Evolutionary conservation across 1,140 invertebrate species (phyloP).

Genomic region (Schlechtendalia chinensis): DNA sequence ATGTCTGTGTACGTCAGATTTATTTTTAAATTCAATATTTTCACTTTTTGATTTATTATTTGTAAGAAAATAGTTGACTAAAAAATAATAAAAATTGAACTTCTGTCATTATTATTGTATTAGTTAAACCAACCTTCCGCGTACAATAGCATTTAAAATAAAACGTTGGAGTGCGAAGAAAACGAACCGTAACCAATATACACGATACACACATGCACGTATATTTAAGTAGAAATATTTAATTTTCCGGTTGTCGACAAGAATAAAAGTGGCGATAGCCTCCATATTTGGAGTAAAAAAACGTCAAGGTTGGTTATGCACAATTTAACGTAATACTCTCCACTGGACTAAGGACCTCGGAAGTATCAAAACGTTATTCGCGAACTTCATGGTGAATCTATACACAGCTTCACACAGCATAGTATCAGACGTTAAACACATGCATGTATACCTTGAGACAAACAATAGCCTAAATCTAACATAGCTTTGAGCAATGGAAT

Average conservation of each 20-base stretch:
- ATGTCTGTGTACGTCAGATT: too few relatives aligned
- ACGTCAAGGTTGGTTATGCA: slow-evolving; percentile 10
- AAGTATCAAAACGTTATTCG: slow-evolving; percentile 5
- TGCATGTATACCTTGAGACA: slow-evolving; percentile 19
- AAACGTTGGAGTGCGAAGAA: slow-evolving; percentile 8
- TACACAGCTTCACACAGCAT: neutral
- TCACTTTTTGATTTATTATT: too few relatives aligned
- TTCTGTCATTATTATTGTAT: too few relatives aligned
- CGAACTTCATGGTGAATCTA: slow-evolving; percentile 21
- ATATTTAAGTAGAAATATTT: neutral
- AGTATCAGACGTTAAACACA: neutral
- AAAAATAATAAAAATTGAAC: too few relatives aligned
- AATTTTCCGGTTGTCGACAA: slow-evolving; percentile 9
- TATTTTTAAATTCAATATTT: too few relatives aligned
- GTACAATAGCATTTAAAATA: neutral
- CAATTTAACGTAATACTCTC: neutral
- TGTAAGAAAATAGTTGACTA: too few relatives aligned
- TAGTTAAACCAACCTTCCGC: neutral
- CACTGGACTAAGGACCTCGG: neutral
- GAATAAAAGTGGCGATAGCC: slow-evolving; percentile 14
- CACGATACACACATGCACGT: neutral
- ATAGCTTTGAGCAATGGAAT: neutral
- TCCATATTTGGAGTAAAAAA: slow-evolving; percentile 27
- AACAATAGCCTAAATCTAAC: neutral
- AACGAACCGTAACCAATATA: slow-evolving; percentile 20